Percentiles rank a stretch among this genome's conserved stretches.
Conservation (phyloP, 2,113 vertebrate species). For the Zingel zingel region DNA sequence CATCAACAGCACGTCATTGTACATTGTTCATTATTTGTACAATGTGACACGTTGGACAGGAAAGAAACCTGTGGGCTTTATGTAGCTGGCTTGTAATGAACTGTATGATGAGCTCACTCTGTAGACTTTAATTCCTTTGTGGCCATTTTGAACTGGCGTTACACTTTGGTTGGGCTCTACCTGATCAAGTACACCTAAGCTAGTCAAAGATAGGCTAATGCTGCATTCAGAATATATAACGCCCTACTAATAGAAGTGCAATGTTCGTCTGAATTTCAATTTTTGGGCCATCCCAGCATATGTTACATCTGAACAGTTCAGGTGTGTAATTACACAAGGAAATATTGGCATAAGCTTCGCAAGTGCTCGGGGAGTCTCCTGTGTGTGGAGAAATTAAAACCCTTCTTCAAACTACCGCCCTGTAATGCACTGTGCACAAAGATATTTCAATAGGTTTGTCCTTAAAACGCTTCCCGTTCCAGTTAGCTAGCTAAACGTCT, state of each 20-base stretch:
- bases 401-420: neutral
- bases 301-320: neutral
- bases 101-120: constrained; percentile 30
- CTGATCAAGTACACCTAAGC: neutral
- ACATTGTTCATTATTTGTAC: constrained; percentile 42
- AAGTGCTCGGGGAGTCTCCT: constrained; percentile 20
- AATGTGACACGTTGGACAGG: constrained; percentile 44
- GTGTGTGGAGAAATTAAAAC: neutral
- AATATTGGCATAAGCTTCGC: neutral
- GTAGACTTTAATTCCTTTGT: neutral
- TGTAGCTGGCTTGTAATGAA: constrained; percentile 60
- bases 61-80: constrained; percentile 54
- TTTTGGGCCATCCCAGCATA: neutral
- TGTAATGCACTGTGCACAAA: neutral
- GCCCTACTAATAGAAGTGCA: neutral
- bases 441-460: neutral
- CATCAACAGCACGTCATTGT: constrained; percentile 36
- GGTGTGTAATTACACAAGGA: neutral
- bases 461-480: neutral
- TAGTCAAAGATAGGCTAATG: neutral
- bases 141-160: constrained; percentile 40
- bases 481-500: neutral
- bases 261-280: neutral
- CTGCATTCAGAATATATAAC: neutral
- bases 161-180: constrained; percentile 9